Evolutionary conservation across 2,888 invertebrate species (phyloP), one percentile per base, ranked within the genome.

Genomic region (Zelleria hepariella): DNA sequence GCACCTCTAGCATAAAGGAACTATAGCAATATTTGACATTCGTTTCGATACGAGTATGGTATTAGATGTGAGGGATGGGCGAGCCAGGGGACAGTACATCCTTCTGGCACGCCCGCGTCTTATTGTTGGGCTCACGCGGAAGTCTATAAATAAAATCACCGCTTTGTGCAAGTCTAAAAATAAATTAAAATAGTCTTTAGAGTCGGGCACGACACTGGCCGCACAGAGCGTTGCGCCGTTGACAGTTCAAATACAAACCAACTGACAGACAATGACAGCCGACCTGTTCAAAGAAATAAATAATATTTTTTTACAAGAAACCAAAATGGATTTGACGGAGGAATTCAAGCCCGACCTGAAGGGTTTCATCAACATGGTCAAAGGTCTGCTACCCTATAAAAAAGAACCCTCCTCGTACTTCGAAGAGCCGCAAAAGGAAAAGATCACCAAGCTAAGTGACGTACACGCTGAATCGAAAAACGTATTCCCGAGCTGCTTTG

Each of bases 401-500:
- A 86, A 81, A 63, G 86, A 85, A 60, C 80, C 84, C 1, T 64
- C 80, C 2, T 70, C 80, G 10, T 63, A 78, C 48, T 59, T 82
- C 23, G 73, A 74, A 61, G 74, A 77, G 47, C 76, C 72, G 62
- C 60, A 65, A 1, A 76, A 69, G 64, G 63, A 24, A 26, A 49
- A 25, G 27, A n/a, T 79, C 65, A 75, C 73, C 59, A 74, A 76
- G 56, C 74, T 88, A 21, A 72, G 75, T 66, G 81, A 85, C 67
- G 68, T 88, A 24, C 88, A 88, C 62, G 65, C 73, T 21, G 87
- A 87, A 64, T 82, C 88, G 1, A 88, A 88, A 62, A 78, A 66
- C 62, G 82, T 86, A 7, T 88, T 88, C 60, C 88, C 88, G 8
- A 73, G 73, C 65, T 88, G 87, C 64, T 88, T 88, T 63, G 73